Evolutionary conservation across 1,140 invertebrate genomes (phyloP), one percentile per base, ranked within the genome.

Genomic region (Euwallacea similis): DNA sequence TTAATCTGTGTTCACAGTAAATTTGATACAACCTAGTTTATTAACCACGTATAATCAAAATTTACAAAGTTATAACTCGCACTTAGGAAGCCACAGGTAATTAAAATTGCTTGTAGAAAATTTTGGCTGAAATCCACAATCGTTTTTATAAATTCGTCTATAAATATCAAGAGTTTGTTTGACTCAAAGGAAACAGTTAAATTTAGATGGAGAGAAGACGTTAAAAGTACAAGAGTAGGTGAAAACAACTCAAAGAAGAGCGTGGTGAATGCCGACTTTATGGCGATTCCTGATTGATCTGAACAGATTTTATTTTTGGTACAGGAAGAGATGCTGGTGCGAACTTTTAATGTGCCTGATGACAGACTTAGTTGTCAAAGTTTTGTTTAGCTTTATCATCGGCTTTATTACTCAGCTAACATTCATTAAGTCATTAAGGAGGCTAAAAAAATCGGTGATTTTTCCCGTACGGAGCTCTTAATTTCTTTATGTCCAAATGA

Each of bases 61-160:
- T 41, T 59, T 41, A 16, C 8, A 56, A 56, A n/a, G 2, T 56
- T 15, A 56, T 15, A 41, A 33, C 13, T 21, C 56, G 6, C 11
- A 10, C 41, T 10, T 41, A 8, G 16, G 16, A 33, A 16, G 21
- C 56, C 41, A n/a, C 11, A 7, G 33, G 41, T 59, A 42, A 59
- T 59, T 59, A 41, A 59, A 41, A 59, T 42, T 41, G 21, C 41
- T 59, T 59, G 56, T 59, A 59, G 56, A 41, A 9, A 15, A 21
- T 41, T 59, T 59, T 59, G 56, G 56, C 56, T 59, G 13, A 59
- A 59, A 59, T 59, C 56, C 56, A 59, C 56, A 59, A 21, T 59
- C 16, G 11, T 59, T 59, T 59, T 59, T 59, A 59, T 59, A 59
- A 59, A 59, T 41, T 59, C 56, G 56, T 42, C 56, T 59, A 59